A percentile compares a stretch with the other conserved stretches of the same genome.
These are phyloP conservation scores for Collichthys lucidus DNA, from an alignment of 2,113 vertebrate species.

Conservation along the genomic window DNA sequence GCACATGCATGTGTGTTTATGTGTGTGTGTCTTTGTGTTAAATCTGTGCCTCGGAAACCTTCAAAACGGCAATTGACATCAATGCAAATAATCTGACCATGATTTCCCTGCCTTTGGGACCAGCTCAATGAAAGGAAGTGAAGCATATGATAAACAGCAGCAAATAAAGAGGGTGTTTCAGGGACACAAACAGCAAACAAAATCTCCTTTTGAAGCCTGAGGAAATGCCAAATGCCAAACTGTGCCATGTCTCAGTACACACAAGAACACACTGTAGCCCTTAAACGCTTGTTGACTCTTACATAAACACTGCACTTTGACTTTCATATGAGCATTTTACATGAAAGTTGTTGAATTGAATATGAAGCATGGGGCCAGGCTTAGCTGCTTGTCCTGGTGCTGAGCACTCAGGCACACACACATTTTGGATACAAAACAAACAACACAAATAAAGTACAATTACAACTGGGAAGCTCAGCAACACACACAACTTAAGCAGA, in stretches of 20 bases:
- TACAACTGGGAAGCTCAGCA: conserved; percentile 14
- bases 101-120: conserved; percentile 7
- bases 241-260: conserved; percentile 36
- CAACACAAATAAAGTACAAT: conserved; percentile 21
- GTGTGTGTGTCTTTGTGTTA: not conserved
- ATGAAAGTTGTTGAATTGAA: conserved; percentile 58
- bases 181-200: conserved; percentile 43
- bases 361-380: conserved; percentile 42
- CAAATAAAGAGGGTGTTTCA: conserved; percentile 45
- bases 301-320: conserved; percentile 51
- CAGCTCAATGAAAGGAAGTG: conserved; percentile 40
- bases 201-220: conserved; percentile 33
- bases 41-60: not conserved
- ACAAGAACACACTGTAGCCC: conserved; percentile 19
- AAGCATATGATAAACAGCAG: conserved; percentile 18
- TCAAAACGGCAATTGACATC: conserved; percentile 14
- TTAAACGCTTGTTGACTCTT: conserved; percentile 61
- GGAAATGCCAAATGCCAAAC: conserved; percentile 59
- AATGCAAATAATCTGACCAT: conserved; percentile 33
- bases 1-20: not conserved
- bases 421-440: conserved; percentile 9
- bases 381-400: conserved; percentile 25
- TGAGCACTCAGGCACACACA: conserved; percentile 11
- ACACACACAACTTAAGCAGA: conserved; percentile 39
- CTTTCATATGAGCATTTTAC: conserved; percentile 62